Percentiles rank a stretch among this genome's conserved stretches.
Conservation (phyloP, 2,888 invertebrate genomes). For the Drosophila ustulata region DNA sequence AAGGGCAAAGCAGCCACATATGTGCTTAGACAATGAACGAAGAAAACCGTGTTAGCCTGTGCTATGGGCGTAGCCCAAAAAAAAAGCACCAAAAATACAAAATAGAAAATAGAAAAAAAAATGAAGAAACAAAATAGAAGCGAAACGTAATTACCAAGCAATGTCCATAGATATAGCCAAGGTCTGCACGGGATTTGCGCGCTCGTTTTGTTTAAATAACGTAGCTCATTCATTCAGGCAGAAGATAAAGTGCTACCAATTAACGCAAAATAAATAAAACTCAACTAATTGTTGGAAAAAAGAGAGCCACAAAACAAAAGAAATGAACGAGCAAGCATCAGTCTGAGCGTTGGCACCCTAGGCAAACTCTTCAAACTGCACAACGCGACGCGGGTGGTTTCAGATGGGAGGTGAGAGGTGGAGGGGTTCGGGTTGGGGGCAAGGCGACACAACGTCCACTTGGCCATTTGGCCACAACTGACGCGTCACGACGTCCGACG, state of each 20-base stretch:
- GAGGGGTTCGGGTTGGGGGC: no score
- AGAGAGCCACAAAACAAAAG: slow-evolving; percentile 59
- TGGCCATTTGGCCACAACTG: slow-evolving; percentile 51
- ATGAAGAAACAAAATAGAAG: slow-evolving; percentile 3
- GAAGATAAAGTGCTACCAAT: slow-evolving; percentile 82
- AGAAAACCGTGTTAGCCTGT: slow-evolving; percentile 26
- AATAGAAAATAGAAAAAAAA: slow-evolving; percentile 3
- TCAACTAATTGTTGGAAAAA: slow-evolving; percentile 80
- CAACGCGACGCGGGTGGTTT: slow-evolving; percentile 1
- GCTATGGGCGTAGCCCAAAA: slow-evolving; percentile 42
- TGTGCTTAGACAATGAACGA: slow-evolving; percentile 43
- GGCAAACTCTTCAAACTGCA: slow-evolving; percentile 62
- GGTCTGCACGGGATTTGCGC: slow-evolving; percentile 51
- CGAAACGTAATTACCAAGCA: slow-evolving; percentile 69
- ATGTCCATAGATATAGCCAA: slow-evolving; percentile 33
- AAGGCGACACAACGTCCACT: slow-evolving; percentile 42
- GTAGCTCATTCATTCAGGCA: slow-evolving; percentile 73
- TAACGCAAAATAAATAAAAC: slow-evolving; percentile 82
- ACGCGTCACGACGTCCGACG: slow-evolving; percentile 53
- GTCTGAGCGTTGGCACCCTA: slow-evolving; percentile 43
- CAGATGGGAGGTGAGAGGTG: background rate
- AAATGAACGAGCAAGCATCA: slow-evolving; percentile 60
- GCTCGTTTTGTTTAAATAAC: slow-evolving; percentile 71
- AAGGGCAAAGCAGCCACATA: slow-evolving; percentile 34
- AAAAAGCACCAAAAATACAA: slow-evolving; percentile 6